Evolutionary conservation across 64 coral and sea anemone genomes (phyloP).

Genomic region (Platygyra sinensis): DNA sequence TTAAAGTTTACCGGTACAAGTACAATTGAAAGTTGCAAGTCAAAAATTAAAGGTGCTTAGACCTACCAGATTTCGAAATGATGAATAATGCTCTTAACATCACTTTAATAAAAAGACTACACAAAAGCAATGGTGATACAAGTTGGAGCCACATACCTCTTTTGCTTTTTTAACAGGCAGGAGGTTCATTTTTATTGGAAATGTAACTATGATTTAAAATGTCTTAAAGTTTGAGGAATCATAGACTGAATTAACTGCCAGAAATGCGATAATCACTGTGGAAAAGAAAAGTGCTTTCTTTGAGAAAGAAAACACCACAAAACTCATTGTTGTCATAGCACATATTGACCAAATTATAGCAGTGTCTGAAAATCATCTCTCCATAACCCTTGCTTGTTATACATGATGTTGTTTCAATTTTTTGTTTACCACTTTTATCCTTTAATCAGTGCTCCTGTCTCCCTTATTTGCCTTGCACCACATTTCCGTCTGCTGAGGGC

Average conservation of each 20-base stretch:
- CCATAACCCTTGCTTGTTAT: background rate
- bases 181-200: conserved; percentile 6
- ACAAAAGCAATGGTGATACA: background rate
- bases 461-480: conserved; percentile 86
- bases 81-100: too few relatives aligned
- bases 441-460: conserved; percentile 37
- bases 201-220: background rate
- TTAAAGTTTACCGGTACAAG: too few relatives aligned
- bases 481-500: conserved; percentile 91
- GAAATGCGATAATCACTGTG: too few relatives aligned
- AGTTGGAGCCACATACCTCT: conserved; percentile 19
- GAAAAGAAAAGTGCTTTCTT: too few relatives aligned
- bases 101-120: conserved; percentile 7
- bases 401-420: background rate
- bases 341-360: too few relatives aligned
- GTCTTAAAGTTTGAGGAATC: background rate
- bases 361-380: too few relatives aligned
- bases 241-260: too few relatives aligned
- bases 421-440: background rate
- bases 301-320: too few relatives aligned
- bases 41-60: too few relatives aligned
- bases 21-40: too few relatives aligned
- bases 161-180: background rate
- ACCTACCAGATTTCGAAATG: too few relatives aligned
- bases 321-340: too few relatives aligned